A percentile compares a stretch with the other conserved stretches of the same genome.
Evolutionary conservation across 2,888 invertebrate genomes (phyloP).

Genomic region (Drosophila lutescens): DNA sequence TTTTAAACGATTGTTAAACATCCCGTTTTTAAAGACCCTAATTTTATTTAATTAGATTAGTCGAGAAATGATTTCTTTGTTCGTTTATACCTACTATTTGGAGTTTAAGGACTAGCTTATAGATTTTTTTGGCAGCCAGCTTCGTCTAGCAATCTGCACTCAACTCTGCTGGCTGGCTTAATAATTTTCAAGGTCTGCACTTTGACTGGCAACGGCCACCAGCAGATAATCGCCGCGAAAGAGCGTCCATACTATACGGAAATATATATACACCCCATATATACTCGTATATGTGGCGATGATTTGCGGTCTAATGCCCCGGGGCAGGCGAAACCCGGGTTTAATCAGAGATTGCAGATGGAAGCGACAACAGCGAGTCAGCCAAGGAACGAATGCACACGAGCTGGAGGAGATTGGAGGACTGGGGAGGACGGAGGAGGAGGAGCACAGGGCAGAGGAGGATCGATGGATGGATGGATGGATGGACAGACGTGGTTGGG

Average conservation of each 20-base stretch:
- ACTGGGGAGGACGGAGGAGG: background rate
- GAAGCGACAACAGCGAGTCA: conserved; percentile 37
- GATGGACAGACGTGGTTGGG: conserved; percentile 21
- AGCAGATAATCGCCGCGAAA: conserved; percentile 33
- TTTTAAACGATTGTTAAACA: too few species aligned
- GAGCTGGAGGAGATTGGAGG: background rate
- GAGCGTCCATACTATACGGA: conserved; percentile 5
- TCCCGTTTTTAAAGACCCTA: too few species aligned
- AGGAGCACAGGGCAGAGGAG: conserved; percentile 7
- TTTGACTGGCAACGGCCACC: conserved; percentile 47
- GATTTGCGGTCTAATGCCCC: conserved; percentile 53
- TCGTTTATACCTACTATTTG: too few species aligned
- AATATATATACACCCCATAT: background rate
- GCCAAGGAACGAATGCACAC: conserved; percentile 20
- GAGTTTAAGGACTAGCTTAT: background rate
- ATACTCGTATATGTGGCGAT: conserved; percentile 31
- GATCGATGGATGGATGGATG: conserved; percentile 46
- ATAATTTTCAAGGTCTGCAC: conserved; percentile 45
- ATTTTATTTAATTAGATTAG: too few species aligned
- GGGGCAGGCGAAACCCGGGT: conserved; percentile 33
- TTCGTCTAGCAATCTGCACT: conserved; percentile 16
- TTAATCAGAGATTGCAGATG: conserved; percentile 57
- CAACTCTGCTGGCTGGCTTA: conserved; percentile 16
- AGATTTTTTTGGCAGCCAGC: background rate
- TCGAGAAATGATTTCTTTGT: too few species aligned